Base-by-base conservation (phyloP, 2,888 invertebrate genomes). In the Emmelina monodactyla region DNA sequence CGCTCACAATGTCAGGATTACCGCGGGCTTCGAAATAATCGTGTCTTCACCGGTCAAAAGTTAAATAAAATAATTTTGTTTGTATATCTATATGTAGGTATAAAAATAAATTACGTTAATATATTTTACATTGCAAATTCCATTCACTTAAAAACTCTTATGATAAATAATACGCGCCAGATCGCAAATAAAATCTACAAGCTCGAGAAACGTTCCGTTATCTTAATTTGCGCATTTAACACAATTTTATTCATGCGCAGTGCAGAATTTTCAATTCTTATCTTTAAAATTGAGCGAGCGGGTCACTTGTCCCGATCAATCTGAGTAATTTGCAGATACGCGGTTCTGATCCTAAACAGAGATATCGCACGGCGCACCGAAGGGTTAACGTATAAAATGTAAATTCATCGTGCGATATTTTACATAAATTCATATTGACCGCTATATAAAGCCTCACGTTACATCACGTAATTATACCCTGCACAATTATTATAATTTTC, bases 401-500 rank as follows among this genome's bases (percentile, higher is more conserved):
- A 71, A 76, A 78, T 79, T 76, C 75, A 76, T 72, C 64, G 67
- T 67, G 59, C 63, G 66, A 73, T 73, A 69, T 70, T 76, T 75
- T 70, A 76, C 72, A 76, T 73, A 73, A 73, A 76, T 66, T 71
- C 73, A 72, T 70, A 73, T 69, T 67, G 70, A 56, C 59, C 62
- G 62, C 65, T 62, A 65, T 64, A 65, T 65, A 66, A 67, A 60
- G 62, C 61, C 62, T 69, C 60, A 65, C 53, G 62, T 71, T 75
- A 70, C 68, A 67, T 71, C 71, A 70, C 67, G 66, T 76, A 68
- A 78, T 78, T 75, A 75, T 58, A 58, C 52, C 46, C 58, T 47
- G 55, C 64, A 71, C 72, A 76, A 78, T 79, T 78, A 79, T 79
- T 76, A 75, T 79, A 79, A 78, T 79, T 79, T 76, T 67, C 64